Evolutionary conservation across 2,113 vertebrate genomes (phyloP).

Genomic region (Saccopteryx bilineata): DNA sequence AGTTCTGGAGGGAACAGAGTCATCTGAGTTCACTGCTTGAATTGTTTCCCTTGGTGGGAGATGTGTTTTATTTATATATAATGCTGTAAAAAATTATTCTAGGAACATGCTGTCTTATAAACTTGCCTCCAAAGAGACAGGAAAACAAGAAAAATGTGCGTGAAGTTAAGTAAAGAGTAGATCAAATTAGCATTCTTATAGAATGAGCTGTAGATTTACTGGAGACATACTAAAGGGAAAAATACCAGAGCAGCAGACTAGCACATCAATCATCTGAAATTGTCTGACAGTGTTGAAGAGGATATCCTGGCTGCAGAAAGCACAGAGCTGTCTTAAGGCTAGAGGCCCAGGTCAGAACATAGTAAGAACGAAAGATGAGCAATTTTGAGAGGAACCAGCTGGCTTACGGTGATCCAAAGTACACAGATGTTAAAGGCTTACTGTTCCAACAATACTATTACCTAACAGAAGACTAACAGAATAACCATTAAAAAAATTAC

Average conservation of each 20-base stretch:
- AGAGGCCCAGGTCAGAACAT: conserved; percentile 60
- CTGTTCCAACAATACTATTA: conserved; percentile 55
- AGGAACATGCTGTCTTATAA: conserved; percentile 45
- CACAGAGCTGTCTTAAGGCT: conserved; percentile 65
- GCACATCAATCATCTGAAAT: conserved; percentile 75
- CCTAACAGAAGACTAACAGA: conserved; percentile 58
- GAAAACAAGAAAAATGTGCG: conserved; percentile 62
- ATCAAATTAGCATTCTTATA: conserved; percentile 78
- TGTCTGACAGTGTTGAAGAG: conserved; percentile 71
- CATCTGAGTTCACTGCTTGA: conserved; percentile 38
- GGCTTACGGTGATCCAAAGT: conserved; percentile 77
- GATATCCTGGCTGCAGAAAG: conserved; percentile 78
- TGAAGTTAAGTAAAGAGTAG: conserved; percentile 66
- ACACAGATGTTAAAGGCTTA: conserved; percentile 67
- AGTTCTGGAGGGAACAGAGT: neutral
- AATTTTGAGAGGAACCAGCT: conserved; percentile 78
- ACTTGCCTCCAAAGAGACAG: conserved; percentile 37
- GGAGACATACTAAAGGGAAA: conserved; percentile 66
- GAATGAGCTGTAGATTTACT: conserved; percentile 72
- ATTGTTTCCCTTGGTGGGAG: conserved; percentile 45
- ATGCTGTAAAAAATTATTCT: conserved; percentile 58
- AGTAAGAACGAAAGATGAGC: conserved; percentile 78
- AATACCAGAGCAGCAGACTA: conserved; percentile 72
- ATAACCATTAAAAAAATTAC: neutral
- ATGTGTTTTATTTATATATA: conserved; percentile 66